A percentile compares a stretch with the other conserved stretches of the same genome.
phyloP scores from a whole-genome alignment of 2,113 vertebrate species.

The Edolisoma coerulescens region DNA sequence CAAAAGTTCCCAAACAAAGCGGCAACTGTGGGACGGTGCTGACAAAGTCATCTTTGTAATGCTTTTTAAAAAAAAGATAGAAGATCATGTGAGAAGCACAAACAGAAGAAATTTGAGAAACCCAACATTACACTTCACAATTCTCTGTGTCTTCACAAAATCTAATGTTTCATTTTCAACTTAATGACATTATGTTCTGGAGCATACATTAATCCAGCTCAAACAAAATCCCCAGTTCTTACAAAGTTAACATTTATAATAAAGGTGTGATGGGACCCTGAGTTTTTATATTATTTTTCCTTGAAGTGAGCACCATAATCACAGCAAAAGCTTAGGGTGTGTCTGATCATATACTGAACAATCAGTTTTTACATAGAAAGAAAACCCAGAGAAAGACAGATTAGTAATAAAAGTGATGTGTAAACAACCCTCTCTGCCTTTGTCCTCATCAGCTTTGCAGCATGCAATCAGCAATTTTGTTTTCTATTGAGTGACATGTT shows the following conservation, averaged over 20 bases:
- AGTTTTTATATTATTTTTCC: not conserved
- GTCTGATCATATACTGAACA: not conserved
- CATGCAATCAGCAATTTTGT: not conserved
- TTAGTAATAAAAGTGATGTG: not conserved
- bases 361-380: not conserved
- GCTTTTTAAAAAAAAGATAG: not conserved
- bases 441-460: not conserved
- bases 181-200: not conserved
- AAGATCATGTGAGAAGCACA: not conserved
- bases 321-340: not conserved
- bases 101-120: not conserved
- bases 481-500: not conserved
- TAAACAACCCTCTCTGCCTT: not conserved
- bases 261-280: not conserved
- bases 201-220: not conserved
- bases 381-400: not conserved
- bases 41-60: constrained; percentile 39
- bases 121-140: not conserved
- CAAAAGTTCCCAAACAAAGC: not conserved
- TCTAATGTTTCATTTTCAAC: not conserved
- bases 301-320: not conserved
- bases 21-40: not conserved
- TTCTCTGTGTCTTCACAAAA: not conserved
- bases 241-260: not conserved
- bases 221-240: not conserved